Percentiles rank a stretch among this genome's conserved stretches.
Conservation (phyloP, 2,797 vertebrate genomes). For the Etheostoma perlongum region DNA sequence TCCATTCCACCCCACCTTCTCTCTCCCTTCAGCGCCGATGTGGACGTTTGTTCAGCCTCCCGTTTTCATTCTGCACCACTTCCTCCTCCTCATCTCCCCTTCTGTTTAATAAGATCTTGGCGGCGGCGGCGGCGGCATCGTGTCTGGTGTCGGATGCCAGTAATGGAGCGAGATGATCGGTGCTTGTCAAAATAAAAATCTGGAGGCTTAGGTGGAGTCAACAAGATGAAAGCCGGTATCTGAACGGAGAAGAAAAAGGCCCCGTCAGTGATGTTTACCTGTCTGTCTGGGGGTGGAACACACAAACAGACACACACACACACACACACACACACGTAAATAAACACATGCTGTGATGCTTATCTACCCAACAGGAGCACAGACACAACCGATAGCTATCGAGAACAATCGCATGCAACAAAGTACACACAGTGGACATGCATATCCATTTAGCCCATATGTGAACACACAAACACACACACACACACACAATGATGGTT, state of each 20-base stretch:
- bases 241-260: constrained; percentile 30
- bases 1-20: not conserved
- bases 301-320: constrained; percentile 9
- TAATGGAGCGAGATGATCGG: constrained; percentile 63
- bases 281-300: constrained; percentile 39
- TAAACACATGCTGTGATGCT: constrained; percentile 28
- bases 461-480: constrained; percentile 25
- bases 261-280: constrained; percentile 59
- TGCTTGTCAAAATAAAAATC: constrained; percentile 77
- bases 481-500: not conserved
- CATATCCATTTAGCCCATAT: constrained; percentile 53
- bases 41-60: constrained; percentile 42
- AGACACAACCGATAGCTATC: constrained; percentile 57
- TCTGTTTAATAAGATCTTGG: constrained; percentile 70
- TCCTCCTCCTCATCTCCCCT: constrained; percentile 27
- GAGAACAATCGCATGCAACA: constrained; percentile 29
- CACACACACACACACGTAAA: constrained; percentile 5
- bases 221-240: constrained; percentile 69
- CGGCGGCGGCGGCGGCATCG: not conserved
- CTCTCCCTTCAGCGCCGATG: not conserved
- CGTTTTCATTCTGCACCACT: constrained; percentile 64
- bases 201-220: constrained; percentile 74
- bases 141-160: constrained; percentile 54
- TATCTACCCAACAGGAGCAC: constrained; percentile 47
- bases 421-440: constrained; percentile 46